Conservation (phyloP, 2,888 invertebrate species). For the Stenoptilia bipunctidactyla region DNA sequence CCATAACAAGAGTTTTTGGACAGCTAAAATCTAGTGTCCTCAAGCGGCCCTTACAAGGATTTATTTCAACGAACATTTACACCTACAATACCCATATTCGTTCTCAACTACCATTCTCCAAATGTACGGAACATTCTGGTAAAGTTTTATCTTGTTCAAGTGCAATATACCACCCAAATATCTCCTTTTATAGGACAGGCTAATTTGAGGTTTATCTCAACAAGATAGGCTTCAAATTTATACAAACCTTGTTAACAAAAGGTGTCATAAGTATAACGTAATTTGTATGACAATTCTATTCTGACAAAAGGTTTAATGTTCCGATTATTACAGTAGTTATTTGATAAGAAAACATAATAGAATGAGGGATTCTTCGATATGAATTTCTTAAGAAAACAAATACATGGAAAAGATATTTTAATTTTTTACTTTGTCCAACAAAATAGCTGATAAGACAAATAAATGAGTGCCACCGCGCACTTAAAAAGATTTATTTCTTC, state of each 20-base stretch:
- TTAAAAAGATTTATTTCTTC: no score
- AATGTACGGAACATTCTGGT: neutral
- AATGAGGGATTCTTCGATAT: no score
- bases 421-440: no score
- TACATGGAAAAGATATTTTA: no score
- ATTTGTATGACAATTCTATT: neutral
- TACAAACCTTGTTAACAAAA: neutral
- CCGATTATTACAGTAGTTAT: slow-evolving; percentile 38
- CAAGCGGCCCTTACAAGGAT: no score
- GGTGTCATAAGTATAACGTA: neutral
- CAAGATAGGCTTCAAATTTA: neutral
- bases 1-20: no score
- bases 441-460: no score
- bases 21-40: no score
- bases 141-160: neutral
- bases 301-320: slow-evolving; percentile 27
- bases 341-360: slow-evolving; percentile 33
- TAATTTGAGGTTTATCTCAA: neutral
- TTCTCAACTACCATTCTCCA: neutral
- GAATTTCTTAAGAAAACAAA: no score
- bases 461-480: no score
- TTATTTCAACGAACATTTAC: no score
- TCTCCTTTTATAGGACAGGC: neutral
- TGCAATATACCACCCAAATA: neutral
- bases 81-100: neutral